Evolutionary conservation across 2,888 invertebrate genomes (phyloP), one percentile per base, ranked within the genome.

Genomic region (Lycia hirtaria): DNA sequence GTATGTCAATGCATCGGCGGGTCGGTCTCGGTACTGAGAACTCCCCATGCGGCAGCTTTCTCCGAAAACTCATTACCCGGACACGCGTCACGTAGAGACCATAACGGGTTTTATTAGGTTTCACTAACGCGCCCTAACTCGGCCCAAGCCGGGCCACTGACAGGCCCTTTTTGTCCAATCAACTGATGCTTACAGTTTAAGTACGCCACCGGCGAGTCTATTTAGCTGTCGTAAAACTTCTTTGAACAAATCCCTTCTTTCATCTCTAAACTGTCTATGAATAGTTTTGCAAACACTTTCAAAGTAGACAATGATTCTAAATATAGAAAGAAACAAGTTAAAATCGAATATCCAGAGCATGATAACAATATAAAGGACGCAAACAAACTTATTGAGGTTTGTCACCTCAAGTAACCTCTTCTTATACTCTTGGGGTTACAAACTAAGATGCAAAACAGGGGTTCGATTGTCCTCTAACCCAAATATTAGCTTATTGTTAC

Each of bases 31-130:
- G 69, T 78, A 77, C 78, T 49, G 68, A 65, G 79, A 81, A 79
- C 73, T 69, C 71, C 69, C 75, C 76, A 78, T 77, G 78, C 73
- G 68, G 68, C 66, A 65, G 85, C 83, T 86, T 88, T 90, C 89
- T 85, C 87, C 86, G 86, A 88, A 90, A 89, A 84, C 88, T 89
- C 88, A 90, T 91, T 89, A 88, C 81, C 67, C 71, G 68, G 73
- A 81, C 88, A 87, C 88, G 88, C 89, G 91, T 89, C 87, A 87
- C 88, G 87, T 87, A 84, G 80, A 80, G 78, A 76, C 80, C 80
- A 84, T 87, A 89, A 85, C 88, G 78, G 83, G 87, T 87, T 88
- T 88, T 88, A 90, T 90, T 90, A 87, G 88, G 88, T 88, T 89
- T 87, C 86, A 81, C 83, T 80, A 80, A 79, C 81, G 78, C 78